Evolutionary conservation across 1,140 invertebrate genomes (phyloP), one percentile per base, ranked within the genome.

Genomic region (Mylabris phalerata): DNA sequence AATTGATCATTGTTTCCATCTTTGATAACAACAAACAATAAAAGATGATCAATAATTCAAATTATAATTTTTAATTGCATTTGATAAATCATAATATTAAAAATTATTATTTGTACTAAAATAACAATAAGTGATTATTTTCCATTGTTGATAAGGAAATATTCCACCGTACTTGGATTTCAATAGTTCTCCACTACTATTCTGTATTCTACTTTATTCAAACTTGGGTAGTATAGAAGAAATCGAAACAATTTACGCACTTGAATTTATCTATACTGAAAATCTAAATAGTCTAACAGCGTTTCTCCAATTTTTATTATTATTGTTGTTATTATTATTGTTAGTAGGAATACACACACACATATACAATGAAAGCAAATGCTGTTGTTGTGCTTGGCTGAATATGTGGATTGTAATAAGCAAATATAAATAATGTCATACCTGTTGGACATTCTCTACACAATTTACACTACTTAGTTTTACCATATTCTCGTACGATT

Each of bases 321-420:
- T 45, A 32, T 46, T 54, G 42, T 32, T 32, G 7, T 32, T 32
- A 32, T 32, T 32, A 32, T 32, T 32, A 32, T 7, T 7, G 7
- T 32, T 32, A 32, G 4, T 32, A 32, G 0, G 4, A 7, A 5
- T 32, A 32, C 32, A 19, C 19, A 19, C 19, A 32, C 7, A 32
- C 32, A 32, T 32, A 32, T 32, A 32, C 43, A 54, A 45, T 46
- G 51, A 54, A 54, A 54, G 51, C 51, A 54, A 54, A 54, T 32
- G 51, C 41, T 52, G 50, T 54, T 45, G 27, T 54, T 27, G 42
- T 46, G 32, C 32, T 32, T 54, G 51, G 51, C 45, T 54, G 51
- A 38, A 54, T 54, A 54, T 54, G 51, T 54, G 51, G 51, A 54
- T 54, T 54, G 51, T 54, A 54, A 54, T 54, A 54, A 54, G 51